Base-by-base conservation (phyloP, 30 jellyfish, hydroid and myxozoan species). In the Morbakka virulenta region DNA sequence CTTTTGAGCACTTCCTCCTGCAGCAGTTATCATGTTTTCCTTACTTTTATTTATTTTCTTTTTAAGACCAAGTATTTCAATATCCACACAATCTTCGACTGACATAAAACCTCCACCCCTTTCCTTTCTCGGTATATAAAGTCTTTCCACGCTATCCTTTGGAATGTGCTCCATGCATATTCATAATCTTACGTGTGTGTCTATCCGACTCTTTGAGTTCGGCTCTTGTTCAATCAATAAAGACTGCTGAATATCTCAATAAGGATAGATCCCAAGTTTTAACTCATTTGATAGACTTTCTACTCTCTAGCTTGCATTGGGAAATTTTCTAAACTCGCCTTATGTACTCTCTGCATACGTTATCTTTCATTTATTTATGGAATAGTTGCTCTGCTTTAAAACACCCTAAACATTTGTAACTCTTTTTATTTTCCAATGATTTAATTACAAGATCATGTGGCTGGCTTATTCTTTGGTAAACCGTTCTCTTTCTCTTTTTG, bases 221-320 rank as follows among this genome's bases (percentile, higher is more conserved):
- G 71, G 21, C 26, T 57, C 71, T 57, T 12, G 20, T 57, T 33
- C 71, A 57, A 22, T 22, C 71, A 0, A 57, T 57, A 33, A 57
- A 57, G 21, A 33, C 71, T 57, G 71, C 71, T 57, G 71, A 57
- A 57, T 57, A 57, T 57, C 71, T 22, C 71, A 57, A 57, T 33
- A 57, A 57, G 26, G 71, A 57, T 23, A 57, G 33, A 57, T 28
- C 71, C 71, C 71, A 57, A 57, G 71, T 57, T n/a, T 57, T 57
- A 28, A 57, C 71, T 57, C 33, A 57, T 33, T 57, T 57, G 71
- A 57, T 57, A 57, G 71, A 57, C 21, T 57, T 57, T 57, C 0
- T 33, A n/a, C 71, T 33, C 33, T 57, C 26, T 23, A 65, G 32
- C 74, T 65, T 65, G 21, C 33, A 57, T 33, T 57, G 71, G 71